Evolutionary conservation across 2,888 invertebrate genomes (phyloP).

Genomic region (Tenodera sinensis): DNA sequence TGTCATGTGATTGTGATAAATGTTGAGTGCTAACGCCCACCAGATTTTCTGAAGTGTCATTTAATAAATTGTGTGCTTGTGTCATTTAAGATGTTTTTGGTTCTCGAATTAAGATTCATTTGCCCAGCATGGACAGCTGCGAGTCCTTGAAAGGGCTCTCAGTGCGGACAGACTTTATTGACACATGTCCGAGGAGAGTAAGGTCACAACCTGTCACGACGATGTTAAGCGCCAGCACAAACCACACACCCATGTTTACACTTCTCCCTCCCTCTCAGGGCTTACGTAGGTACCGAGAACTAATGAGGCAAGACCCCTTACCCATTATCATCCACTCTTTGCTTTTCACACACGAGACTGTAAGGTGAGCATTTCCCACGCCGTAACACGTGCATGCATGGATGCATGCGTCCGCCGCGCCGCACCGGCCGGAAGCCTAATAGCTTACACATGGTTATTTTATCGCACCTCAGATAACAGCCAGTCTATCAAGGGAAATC

Average conservation of each 20-base stretch:
- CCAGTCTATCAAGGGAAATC: no score
- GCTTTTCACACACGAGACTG: background rate
- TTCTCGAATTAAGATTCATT: background rate
- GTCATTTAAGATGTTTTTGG: no score
- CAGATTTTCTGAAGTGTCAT: no score
- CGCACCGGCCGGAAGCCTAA: no score
- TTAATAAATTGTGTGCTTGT: no score
- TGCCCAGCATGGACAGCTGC: background rate
- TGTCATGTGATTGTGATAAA: no score
- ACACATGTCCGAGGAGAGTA: background rate
- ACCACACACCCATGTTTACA: background rate
- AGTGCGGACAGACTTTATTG: background rate
- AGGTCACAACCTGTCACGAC: background rate
- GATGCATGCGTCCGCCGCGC: no score
- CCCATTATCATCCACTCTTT: background rate
- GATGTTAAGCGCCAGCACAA: background rate
- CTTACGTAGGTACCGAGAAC: background rate
- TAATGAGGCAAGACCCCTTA: background rate
- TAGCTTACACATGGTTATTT: no score
- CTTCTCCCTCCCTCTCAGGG: background rate
- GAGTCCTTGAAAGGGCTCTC: background rate
- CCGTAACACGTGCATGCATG: no score
- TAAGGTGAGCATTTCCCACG: background rate
- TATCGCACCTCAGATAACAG: no score
- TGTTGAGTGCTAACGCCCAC: no score